Base-by-base conservation (phyloP, 2,113 vertebrate species). In the Oncorhynchus kisutch region DNA sequence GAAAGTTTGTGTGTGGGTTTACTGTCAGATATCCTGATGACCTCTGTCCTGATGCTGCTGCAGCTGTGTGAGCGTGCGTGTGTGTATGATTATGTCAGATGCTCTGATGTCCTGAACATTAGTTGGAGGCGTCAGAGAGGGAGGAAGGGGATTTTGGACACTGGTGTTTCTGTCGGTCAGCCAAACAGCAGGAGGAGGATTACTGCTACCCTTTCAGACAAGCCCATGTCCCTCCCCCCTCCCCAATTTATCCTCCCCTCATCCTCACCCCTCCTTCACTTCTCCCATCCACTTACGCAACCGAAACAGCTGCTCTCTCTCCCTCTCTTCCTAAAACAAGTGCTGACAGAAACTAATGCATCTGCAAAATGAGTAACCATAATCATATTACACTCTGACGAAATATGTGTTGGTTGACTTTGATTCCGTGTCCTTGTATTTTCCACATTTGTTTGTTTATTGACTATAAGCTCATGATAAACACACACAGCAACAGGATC, bases 271-370 rank as follows among this genome's bases (percentile, higher is more conserved):
- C 29, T 62, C 24, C 66, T 16, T 73, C 59, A 82, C 77, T 77
- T 72, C 57, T 3, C 72, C 71, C 70, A 57, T 67, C 71, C 65
- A 73, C 67, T 86, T 88, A 79, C 79, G 69, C 81, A 88, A 87
- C 49, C 64, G 68, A 77, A 49, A 9, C 76, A 85, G 84, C 85
- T 89, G 77, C 73, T 79, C 67, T 64, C 67, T 64, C 16, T 18
- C 34, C 57, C 45, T 71, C 71, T 74, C 72, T 67, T 71, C 73
- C 74, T 62, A 39, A 64, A n/a, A 59, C 2, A 70, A 77, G 71
- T 67, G 76, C 29, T 73, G 70, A 84, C 31, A 22, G 45, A 29
- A 66, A 66, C 25, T 16, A 29, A 31, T 27, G 4, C 48, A 20
- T 49, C n/a, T 31, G 11, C 31, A 69, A 45, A 39, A n/a, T 69